Conservation (phyloP, 1,140 invertebrate genomes). For the Lepidurus couesii region DNA sequence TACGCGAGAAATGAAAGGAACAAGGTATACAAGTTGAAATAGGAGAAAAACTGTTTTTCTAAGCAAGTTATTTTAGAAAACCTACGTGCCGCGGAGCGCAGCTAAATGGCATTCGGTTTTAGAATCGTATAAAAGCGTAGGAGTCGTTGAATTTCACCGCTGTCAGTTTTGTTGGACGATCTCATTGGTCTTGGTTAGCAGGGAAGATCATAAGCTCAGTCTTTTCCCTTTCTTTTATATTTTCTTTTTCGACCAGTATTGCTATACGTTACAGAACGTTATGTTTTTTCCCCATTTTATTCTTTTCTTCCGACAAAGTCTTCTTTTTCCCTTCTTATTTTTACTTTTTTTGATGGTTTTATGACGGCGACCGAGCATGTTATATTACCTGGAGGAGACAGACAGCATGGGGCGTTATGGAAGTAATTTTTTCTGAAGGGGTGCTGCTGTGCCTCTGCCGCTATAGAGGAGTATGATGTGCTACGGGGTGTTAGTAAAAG, state of each 20-base stretch:
- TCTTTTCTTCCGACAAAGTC: background rate
- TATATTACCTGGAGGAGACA: slow-evolving; percentile 22
- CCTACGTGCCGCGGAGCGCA: background rate
- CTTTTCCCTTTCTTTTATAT: background rate
- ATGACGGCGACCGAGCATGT: slow-evolving; percentile 3
- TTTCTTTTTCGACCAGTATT: background rate
- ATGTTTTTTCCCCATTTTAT: background rate
- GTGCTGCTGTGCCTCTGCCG: slow-evolving; percentile 2
- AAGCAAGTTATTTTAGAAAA: too few species aligned
- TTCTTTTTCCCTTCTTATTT: background rate
- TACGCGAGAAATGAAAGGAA: too few species aligned
- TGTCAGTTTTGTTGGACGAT: slow-evolving; percentile 15
- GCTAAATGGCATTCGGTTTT: background rate
- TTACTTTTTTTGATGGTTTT: background rate
- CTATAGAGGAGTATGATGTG: background rate
- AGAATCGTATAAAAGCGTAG: slow-evolving; percentile 10
- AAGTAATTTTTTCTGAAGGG: slow-evolving; percentile 10
- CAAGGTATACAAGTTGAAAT: too few species aligned
- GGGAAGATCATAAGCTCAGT: background rate
- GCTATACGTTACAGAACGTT: background rate
- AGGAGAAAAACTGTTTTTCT: too few species aligned
- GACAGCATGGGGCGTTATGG: slow-evolving; percentile 20
- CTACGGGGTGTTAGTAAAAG: background rate
- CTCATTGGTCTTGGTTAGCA: slow-evolving; percentile 18
- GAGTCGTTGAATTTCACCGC: slow-evolving; percentile 18